A percentile compares a stretch with the other conserved stretches of the same genome.
Conservation (phyloP, 2,888 invertebrate species). For the Pollenia labialis region DNA sequence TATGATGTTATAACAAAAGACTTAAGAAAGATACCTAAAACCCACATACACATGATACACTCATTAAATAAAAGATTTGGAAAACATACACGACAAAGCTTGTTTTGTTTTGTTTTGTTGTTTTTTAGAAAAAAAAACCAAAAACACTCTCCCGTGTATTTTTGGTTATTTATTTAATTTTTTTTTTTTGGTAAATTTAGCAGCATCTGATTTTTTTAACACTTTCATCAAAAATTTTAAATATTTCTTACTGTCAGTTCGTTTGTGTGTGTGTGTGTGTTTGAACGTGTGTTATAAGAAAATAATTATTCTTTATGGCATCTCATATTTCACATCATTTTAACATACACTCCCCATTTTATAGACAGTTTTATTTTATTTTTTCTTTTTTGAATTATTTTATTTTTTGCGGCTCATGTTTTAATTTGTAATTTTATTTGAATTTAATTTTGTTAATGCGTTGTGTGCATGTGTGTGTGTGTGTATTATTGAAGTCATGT, state of each 20-base stretch:
- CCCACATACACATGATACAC: background rate
- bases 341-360: constrained; percentile 33
- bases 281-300: constrained; percentile 10
- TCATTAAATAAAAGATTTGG: constrained; percentile 24
- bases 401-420: constrained; percentile 6
- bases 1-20: constrained; percentile 34
- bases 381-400: background rate
- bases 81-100: constrained; percentile 12
- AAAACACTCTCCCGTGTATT: background rate
- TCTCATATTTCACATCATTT: constrained; percentile 61
- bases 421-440: background rate
- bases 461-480: background rate
- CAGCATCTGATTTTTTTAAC: constrained; percentile 51
- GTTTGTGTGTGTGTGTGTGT: background rate
- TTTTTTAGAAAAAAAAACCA: background rate
- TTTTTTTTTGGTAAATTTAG: constrained; percentile 10
- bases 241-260: background rate
- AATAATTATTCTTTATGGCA: constrained; percentile 54
- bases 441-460: background rate
- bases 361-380: constrained; percentile 26
- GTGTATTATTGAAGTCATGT: constrained; percentile 27
- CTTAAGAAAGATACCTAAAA: constrained; percentile 24
- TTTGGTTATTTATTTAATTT: constrained; percentile 1
- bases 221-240: constrained; percentile 51
- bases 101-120: background rate